Conservation (phyloP, 1,140 invertebrate genomes). For the Neelides sp. region DNA sequence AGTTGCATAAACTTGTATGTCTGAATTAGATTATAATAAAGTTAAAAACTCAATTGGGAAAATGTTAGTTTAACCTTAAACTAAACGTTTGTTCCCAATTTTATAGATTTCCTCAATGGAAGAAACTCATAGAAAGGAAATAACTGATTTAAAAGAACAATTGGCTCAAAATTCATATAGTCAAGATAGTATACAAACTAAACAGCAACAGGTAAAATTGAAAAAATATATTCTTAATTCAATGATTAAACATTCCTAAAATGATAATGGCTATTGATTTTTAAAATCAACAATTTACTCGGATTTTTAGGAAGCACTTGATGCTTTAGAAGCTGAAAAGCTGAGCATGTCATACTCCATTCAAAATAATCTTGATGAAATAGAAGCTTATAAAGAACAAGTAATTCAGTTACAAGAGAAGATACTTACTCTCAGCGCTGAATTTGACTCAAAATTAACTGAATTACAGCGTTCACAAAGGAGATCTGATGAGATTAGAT, state of each 20-base stretch:
- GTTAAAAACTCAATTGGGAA: neutral
- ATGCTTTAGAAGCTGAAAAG: slow-evolving; percentile 15
- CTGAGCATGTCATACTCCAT: slow-evolving; percentile 8
- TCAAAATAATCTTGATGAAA: slow-evolving; percentile 22
- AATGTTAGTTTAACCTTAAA: neutral
- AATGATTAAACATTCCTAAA: neutral
- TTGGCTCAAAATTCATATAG: neutral
- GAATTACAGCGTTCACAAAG: neutral
- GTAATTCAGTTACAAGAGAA: slow-evolving; percentile 22
- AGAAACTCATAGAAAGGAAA: slow-evolving; percentile 7
- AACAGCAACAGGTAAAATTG: neutral
- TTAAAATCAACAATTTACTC: neutral
- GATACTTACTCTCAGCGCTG: neutral
- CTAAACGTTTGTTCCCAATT: neutral
- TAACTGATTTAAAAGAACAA: neutral
- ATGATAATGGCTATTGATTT: neutral
- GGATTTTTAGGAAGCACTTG: neutral
- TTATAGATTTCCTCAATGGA: slow-evolving; percentile 14
- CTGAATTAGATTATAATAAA: too few relatives aligned
- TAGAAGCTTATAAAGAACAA: slow-evolving; percentile 23
- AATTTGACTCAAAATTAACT: neutral
- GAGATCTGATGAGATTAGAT: neutral
- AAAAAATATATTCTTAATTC: neutral
- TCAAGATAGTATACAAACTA: neutral
- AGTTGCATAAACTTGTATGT: slow-evolving; percentile 20